Percentiles rank a stretch among this genome's conserved stretches.
phyloP scores from a whole-genome alignment of 2,888 invertebrate species.

The Pocota personata region DNA sequence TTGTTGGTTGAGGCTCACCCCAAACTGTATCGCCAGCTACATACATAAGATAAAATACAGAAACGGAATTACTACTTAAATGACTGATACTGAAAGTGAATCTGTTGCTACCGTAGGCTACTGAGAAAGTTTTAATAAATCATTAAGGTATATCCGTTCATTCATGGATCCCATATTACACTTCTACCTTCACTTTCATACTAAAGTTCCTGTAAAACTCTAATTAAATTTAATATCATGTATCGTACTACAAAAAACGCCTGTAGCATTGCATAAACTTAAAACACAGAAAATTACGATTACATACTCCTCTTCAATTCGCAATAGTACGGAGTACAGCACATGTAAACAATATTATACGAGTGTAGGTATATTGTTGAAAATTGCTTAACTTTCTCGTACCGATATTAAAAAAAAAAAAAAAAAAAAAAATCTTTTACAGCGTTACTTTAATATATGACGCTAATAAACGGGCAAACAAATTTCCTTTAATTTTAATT shows the following conservation, averaged over 20 bases:
- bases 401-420: neutral
- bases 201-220: neutral
- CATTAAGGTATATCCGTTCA: no score
- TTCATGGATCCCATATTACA: no score
- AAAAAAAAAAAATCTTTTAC: neutral
- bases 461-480: neutral
- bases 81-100: no score
- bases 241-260: no score
- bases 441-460: neutral
- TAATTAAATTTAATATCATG: no score
- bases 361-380: neutral
- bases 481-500: slow-evolving; percentile 28
- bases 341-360: neutral
- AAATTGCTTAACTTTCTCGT: neutral
- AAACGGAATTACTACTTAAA: no score
- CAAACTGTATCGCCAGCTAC: no score
- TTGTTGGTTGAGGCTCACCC: no score
- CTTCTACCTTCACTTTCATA: neutral
- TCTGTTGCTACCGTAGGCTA: no score
- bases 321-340: neutral
- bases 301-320: neutral
- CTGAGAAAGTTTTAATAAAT: no score
- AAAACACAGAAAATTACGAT: neutral
- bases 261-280: neutral
- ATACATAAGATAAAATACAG: no score